These are phyloP conservation scores for Rotaria sp. DNA, from an alignment of 2,888 invertebrate genomes.

Conservation along the genomic window DNA sequence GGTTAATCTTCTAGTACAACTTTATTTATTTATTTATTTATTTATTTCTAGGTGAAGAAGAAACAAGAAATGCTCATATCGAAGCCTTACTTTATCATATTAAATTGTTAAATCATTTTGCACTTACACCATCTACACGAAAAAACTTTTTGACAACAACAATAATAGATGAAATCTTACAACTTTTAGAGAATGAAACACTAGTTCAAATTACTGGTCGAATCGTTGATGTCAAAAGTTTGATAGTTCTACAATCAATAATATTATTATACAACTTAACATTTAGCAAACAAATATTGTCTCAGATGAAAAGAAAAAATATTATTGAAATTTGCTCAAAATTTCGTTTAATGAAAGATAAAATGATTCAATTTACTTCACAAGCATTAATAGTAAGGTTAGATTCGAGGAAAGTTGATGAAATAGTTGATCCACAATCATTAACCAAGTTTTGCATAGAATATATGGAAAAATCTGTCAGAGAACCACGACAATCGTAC, in stretches of 20 bases:
- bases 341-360: neutral
- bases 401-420: too few species aligned
- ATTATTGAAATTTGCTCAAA: neutral
- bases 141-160: neutral
- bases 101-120: neutral
- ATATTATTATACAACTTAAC: neutral
- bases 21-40: too few species aligned
- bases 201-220: too few species aligned
- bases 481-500: neutral
- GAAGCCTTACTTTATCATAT: neutral
- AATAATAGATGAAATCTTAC: neutral
- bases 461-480: neutral
- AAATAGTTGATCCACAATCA: too few species aligned
- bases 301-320: neutral
- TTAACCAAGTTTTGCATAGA: neutral
- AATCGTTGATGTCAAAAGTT: too few species aligned
- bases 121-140: neutral
- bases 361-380: neutral
- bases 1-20: neutral
- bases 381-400: neutral
- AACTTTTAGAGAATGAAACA: neutral
- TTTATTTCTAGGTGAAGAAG: neutral
- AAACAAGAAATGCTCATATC: neutral
- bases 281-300: neutral
- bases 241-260: neutral